These are phyloP conservation scores for Bovichtus variegatus DNA, from an alignment of 2,797 vertebrate genomes.

Conservation along the genomic window DNA sequence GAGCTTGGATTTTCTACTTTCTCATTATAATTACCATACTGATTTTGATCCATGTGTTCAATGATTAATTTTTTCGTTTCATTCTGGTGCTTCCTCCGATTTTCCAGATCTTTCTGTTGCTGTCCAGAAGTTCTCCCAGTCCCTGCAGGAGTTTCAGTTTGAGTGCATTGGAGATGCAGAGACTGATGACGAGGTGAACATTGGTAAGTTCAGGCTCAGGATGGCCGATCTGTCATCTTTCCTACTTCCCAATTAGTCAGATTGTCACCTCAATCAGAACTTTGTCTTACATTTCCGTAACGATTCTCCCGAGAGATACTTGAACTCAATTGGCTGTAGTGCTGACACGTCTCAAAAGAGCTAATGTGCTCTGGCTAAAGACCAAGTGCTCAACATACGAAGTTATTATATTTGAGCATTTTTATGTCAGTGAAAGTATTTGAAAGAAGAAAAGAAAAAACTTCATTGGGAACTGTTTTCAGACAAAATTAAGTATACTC, in stretches of 20 bases:
- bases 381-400: constrained; percentile 15
- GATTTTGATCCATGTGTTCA: background rate
- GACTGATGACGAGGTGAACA: constrained; percentile 99
- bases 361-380: constrained; percentile 18
- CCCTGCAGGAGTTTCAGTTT: constrained; percentile 98
- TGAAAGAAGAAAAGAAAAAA: background rate
- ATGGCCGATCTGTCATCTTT: constrained; percentile 55
- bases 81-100: constrained; percentile 39
- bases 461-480: constrained; percentile 39
- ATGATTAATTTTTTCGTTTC: background rate
- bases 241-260: constrained; percentile 60
- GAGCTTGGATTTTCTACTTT: background rate
- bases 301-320: constrained; percentile 18
- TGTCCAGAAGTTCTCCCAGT: constrained; percentile 98
- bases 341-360: constrained; percentile 6
- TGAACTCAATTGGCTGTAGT: constrained; percentile 12
- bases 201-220: constrained; percentile 88
- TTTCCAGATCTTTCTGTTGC: constrained; percentile 94
- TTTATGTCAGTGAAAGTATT: constrained; percentile 10
- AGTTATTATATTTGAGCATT: constrained; percentile 19
- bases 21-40: background rate
- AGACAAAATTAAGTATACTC: constrained; percentile 29
- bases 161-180: constrained; percentile 98
- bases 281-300: constrained; percentile 50
- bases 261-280: constrained; percentile 50